Percentiles rank a stretch among this genome's conserved stretches.
Evolutionary conservation across 1,140 invertebrate genomes (phyloP).

Genomic region (Lepidurus packardi): DNA sequence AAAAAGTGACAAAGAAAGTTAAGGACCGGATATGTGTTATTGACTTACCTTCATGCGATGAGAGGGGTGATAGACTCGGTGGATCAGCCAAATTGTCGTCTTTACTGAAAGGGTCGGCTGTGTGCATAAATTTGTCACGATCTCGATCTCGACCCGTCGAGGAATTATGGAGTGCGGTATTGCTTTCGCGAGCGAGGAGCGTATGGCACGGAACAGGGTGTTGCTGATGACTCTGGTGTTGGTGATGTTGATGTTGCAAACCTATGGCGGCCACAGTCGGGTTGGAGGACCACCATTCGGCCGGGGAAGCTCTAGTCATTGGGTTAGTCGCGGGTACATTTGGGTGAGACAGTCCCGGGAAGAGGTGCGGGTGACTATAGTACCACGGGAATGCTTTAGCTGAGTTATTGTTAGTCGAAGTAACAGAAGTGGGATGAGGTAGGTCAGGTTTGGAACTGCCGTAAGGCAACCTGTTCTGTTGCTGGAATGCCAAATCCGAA

Average conservation of each 20-base stretch:
- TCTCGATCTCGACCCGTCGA: neutral
- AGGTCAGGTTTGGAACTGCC: neutral
- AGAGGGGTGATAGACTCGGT: neutral
- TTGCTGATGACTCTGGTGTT: neutral
- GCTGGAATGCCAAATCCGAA: neutral
- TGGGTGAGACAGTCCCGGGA: neutral
- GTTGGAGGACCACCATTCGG: neutral
- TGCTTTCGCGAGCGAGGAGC: neutral
- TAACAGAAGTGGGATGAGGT: neutral
- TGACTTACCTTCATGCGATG: conserved; percentile 2
- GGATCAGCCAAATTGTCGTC: too few species aligned
- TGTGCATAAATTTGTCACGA: neutral
- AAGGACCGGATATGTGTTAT: neutral
- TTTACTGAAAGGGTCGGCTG: neutral
- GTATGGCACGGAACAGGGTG: neutral
- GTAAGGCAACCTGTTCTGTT: conserved; percentile 15
- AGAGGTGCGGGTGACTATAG: neutral
- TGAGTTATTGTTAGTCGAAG: neutral
- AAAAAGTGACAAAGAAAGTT: too few species aligned
- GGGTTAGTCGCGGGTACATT: neutral
- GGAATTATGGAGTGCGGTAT: neutral
- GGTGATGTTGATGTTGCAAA: neutral
- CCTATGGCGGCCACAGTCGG: neutral
- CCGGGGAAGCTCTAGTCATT: neutral
- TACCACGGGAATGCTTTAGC: neutral